Conservation (phyloP, 2,113 vertebrate genomes). For the Loxodonta africana region DNA sequence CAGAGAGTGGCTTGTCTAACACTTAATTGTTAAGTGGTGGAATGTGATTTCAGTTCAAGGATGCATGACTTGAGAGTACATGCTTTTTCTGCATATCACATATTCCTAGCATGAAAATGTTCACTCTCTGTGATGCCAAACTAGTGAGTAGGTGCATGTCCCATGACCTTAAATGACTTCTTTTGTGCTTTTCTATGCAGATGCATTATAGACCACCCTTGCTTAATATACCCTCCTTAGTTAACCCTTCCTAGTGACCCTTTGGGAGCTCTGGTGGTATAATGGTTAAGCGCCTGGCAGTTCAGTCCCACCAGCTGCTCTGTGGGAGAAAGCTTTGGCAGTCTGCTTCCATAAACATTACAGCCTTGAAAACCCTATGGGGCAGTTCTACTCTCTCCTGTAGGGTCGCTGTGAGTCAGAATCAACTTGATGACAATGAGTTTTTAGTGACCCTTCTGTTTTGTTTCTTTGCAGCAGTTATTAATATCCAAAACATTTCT, state of each 20-base stretch:
- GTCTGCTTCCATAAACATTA: no score
- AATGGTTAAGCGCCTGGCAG: no score
- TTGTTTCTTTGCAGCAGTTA: conserved; percentile 54
- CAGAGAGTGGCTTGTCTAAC: neutral
- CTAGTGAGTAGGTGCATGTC: no score
- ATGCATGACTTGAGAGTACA: neutral
- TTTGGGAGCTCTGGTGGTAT: no score
- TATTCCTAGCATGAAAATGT: neutral
- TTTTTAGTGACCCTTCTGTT: neutral
- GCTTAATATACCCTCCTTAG: neutral
- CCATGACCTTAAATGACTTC: no score
- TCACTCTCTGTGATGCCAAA: no score
- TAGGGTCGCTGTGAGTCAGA: no score
- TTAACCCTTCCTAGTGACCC: neutral
- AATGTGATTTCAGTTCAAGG: neutral
- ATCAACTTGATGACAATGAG: neutral
- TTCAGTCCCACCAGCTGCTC: no score
- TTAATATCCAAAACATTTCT: neutral
- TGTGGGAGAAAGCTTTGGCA: no score
- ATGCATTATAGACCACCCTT: neutral
- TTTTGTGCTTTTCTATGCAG: no score
- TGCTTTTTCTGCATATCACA: neutral
- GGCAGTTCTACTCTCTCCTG: no score
- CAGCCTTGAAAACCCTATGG: no score
- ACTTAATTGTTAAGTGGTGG: neutral